Percentiles rank a stretch among this genome's conserved stretches.
Conservation (phyloP, 2,797 vertebrate species). For the Myotis findleyi region DNA sequence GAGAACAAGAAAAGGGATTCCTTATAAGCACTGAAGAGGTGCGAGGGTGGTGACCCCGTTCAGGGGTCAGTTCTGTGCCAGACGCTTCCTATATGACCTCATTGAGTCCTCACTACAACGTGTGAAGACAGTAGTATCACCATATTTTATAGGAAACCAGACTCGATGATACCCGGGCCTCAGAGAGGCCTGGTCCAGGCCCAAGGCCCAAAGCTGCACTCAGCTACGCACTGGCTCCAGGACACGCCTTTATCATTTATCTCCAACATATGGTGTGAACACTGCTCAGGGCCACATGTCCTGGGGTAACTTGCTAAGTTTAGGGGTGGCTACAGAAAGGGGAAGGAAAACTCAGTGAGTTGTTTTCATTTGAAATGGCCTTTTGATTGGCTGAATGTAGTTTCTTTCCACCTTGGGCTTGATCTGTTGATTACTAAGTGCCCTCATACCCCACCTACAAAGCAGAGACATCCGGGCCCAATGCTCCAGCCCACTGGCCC, state of each 20-base stretch:
- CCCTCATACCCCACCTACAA: not conserved
- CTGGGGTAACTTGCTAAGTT: not conserved
- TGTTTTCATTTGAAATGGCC: not conserved
- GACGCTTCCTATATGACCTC: not conserved
- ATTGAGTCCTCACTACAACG: not conserved
- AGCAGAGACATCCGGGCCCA: not conserved
- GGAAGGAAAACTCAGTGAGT: not conserved
- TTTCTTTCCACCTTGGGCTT: not conserved
- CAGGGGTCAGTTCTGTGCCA: not conserved
- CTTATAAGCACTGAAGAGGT: not conserved
- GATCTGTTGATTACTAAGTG: not conserved
- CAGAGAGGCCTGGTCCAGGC: not conserved
- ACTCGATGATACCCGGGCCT: not conserved
- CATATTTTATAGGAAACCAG: not conserved
- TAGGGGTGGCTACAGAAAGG: too few species aligned
- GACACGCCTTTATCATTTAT: accelerated
- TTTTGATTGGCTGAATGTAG: not conserved
- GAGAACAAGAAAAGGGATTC: not conserved
- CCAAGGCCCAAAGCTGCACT: not conserved
- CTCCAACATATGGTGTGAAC: too few species aligned
- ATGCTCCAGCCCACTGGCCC: not conserved
- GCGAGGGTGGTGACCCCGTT: not conserved
- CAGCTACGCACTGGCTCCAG: not conserved
- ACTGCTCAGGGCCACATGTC: not conserved
- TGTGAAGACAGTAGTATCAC: not conserved